Evolutionary conservation across 2,113 vertebrate genomes (phyloP), one percentile per base, ranked within the genome.

Genomic region (Corydoras sp.): DNA sequence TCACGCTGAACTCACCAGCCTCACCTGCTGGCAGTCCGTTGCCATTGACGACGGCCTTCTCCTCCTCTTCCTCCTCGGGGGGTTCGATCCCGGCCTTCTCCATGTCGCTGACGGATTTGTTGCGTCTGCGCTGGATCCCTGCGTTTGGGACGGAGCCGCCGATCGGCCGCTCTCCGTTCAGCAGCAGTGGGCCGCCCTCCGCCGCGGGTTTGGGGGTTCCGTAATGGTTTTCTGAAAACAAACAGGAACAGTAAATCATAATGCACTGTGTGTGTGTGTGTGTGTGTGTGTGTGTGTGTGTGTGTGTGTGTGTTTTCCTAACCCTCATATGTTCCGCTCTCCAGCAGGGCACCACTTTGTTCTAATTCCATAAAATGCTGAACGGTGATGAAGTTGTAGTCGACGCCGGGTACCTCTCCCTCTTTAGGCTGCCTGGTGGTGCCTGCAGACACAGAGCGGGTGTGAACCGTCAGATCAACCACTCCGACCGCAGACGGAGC

Each of bases 241-340:
- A 70, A 66, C 59, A 58, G 4, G 60, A 29, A 14, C 48, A 48
- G 4, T 3, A 64, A 14, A 9, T 3, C 43, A 32, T 68, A 56
- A 68, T 31, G 13, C 13, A 35, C 6, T 24, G 71, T 58, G 35
- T 66, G 66, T 74, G 53, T 30, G 58, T 51, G 58, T 54, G 68
- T 31, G 68, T 15, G 67, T 24, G 54, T 43, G 51, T 56, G 65
- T 43, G 65, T 56, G 51, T 56, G 14, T 18, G 65, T 18, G 50
- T 43, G 49, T 43, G 60, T 77, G 55, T 64, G 75, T 66, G 72
- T 80, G 73, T 76, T 50, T 69, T 18, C 8, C 54, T 12, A 8
- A 99, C 97, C 95, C 95, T 99, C 97, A 95, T 99, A 99, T 54
- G 96, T 98, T 85, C 97, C 97, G 9, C 95, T 99, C 91, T 99